Base-by-base conservation (phyloP, 1,140 invertebrate genomes). In the Musca domestica region DNA sequence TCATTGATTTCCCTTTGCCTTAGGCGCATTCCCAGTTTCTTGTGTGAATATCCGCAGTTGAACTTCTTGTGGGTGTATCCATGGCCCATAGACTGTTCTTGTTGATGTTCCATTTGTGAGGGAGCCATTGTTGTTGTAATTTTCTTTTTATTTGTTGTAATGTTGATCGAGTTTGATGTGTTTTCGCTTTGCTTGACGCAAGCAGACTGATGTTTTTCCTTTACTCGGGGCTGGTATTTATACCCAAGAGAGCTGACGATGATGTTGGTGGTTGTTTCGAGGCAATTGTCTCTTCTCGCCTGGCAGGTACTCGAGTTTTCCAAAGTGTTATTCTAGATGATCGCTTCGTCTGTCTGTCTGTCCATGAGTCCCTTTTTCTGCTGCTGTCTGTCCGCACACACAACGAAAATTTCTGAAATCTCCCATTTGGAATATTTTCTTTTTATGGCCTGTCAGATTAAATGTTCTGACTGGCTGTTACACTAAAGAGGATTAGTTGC, bases 1-100 rank as follows among this genome's bases (percentile, higher is more conserved):
- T 49, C 30, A n/a, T 5, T 51, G 20, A 52, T 23, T 23, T 65
- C 23, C 7, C 64, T 7, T 17, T 48, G 12, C 25, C 41, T 65
- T 2, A 65, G n/a, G 2, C 64, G 46, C 22, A 51, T 14, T 5
- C 64, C 64, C 20, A 65, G n/a, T 51, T 65, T 65, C n/a, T 65
- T 65, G 20, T 65, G 64, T 65, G 64, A 25, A 51, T 65, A 65
- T 12, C 41, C 64, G 25, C 64, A 49, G 17, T 65, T 65, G 64
- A 65, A 65, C 64, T 65, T 65, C 46, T 65, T 65, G 64, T 65
- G 64, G 48, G 41, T 51, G 48, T 65, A 65, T 65, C 64, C 64
- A 41, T 48, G 56, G 56, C 56, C 56, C 56, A 65, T 25, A 49
- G 64, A 9, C 25, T 51, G 64, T 48, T 65, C 22, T 65, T 48